These are phyloP conservation scores for Ciconia maguari DNA, from an alignment of 2,113 vertebrate genomes.

Conservation along the genomic window DNA sequence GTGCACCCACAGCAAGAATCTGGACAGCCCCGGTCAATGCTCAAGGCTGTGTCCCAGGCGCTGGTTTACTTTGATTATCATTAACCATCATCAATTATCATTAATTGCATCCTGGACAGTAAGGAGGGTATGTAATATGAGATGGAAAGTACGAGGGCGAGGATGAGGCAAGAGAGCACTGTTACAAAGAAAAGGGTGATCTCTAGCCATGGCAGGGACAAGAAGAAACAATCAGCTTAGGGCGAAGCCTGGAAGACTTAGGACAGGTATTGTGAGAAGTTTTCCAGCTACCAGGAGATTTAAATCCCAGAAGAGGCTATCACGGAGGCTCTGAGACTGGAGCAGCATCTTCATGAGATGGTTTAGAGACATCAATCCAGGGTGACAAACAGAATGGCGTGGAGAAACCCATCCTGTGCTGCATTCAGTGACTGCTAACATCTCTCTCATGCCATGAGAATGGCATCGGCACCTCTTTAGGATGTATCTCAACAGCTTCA, in stretches of 20 bases:
- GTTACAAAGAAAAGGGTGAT: background rate
- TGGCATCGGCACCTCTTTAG: background rate
- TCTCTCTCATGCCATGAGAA: background rate
- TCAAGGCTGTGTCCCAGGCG: background rate
- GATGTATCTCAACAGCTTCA: background rate
- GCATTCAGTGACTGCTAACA: background rate
- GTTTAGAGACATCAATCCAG: background rate
- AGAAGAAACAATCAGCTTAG: background rate
- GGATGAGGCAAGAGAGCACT: background rate
- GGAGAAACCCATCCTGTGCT: background rate
- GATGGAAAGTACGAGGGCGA: rapidly evolving
- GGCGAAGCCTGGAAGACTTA: background rate
- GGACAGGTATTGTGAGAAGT: background rate
- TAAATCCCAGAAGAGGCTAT: background rate
- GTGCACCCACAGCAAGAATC: background rate
- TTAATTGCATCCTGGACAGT: background rate
- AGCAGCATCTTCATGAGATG: background rate
- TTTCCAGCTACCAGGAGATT: background rate
- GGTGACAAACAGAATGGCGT: background rate
- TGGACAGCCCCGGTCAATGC: background rate
- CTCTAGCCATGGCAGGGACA: background rate
- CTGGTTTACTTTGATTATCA: background rate
- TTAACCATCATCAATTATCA: background rate
- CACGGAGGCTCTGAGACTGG: background rate
- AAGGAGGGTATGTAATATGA: background rate